Conservation (phyloP, 1,140 invertebrate species). For the Dermatophagoides farinae region DNA sequence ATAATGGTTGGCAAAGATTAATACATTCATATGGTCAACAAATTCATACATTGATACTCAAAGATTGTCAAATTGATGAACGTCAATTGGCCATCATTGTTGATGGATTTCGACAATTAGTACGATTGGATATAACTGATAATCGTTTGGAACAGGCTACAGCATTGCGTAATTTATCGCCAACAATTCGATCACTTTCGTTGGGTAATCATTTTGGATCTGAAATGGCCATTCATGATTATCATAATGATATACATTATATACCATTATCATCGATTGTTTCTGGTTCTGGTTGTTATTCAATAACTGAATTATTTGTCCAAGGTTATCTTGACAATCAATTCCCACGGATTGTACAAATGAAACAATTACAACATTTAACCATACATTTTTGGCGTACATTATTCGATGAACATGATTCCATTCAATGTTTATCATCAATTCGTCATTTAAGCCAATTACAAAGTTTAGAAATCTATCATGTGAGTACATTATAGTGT, state of each 20-base stretch:
- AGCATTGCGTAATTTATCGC: background rate
- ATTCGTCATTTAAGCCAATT: background rate
- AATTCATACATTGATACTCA: background rate
- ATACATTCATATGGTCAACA: background rate
- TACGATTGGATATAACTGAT: background rate
- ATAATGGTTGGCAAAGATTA: conserved; percentile 1
- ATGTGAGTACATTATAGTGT: background rate
- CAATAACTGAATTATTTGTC: background rate
- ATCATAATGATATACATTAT: background rate
- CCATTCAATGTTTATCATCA: background rate
- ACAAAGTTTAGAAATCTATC: background rate
- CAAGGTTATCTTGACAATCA: conserved; percentile 1
- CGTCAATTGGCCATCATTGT: background rate
- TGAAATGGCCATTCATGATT: background rate
- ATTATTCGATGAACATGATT: background rate
- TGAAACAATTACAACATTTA: background rate
- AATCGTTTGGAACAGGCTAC: background rate
- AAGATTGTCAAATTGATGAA: conserved; percentile 8
- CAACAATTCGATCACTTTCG: background rate
- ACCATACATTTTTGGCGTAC: conserved; percentile 2
- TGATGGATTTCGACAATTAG: background rate
- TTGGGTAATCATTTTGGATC: background rate
- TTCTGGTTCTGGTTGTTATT: background rate
- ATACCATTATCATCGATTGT: background rate
- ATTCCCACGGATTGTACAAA: background rate